Evolutionary conservation across 2,797 vertebrate genomes (phyloP), one percentile per base, ranked within the genome.

Genomic region (Pangasius sanitwongsei): DNA sequence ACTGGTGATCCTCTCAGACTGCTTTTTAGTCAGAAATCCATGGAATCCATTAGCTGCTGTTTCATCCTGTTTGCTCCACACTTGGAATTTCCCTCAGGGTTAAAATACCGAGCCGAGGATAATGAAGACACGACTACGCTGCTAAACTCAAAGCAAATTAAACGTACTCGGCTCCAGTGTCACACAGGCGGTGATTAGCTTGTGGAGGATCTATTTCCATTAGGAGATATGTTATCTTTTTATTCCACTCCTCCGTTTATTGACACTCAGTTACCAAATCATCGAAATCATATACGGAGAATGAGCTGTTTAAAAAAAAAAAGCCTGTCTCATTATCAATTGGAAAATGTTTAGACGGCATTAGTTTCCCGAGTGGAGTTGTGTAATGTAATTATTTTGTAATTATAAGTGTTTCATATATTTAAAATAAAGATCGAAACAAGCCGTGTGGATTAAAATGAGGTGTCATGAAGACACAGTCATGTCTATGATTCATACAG

Each of bases 1-100:
- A 63, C 55, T 28, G 57, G 23, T 63, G 37, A 83, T 83, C 37
- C n/a, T 48, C 25, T 16, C 1, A 65, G 25, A 83, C 44, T 41
- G 57, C 81, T 63, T 63, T 83, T 41, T 63, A 83, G 34, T 83
- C 55, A 63, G 82, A 83, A 83, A 83, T 83, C 59, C 37, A 83
- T 65, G 57, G 25, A 65, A 18, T 83, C 41, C 6, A 65, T 83
- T 83, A 65, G 59, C 25, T 31, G 61, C 41, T 1, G 13, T 18
- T 65, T 83, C 25, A 18, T 83, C 59, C 37, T 28, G 59, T 65
- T 83, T 83, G 59, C 25, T 48, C 57, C 37, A 28, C 59, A 11
- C 37, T 83, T 1, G 31, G 55, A 63, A 83, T 83, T 83, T 48
- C 82, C 82, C 82, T 65, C 59, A 65, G 82, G 37, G 82, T 65